These are phyloP conservation scores for Campaea margaritaria DNA, from an alignment of 2,888 invertebrate genomes.

Conservation along the genomic window DNA sequence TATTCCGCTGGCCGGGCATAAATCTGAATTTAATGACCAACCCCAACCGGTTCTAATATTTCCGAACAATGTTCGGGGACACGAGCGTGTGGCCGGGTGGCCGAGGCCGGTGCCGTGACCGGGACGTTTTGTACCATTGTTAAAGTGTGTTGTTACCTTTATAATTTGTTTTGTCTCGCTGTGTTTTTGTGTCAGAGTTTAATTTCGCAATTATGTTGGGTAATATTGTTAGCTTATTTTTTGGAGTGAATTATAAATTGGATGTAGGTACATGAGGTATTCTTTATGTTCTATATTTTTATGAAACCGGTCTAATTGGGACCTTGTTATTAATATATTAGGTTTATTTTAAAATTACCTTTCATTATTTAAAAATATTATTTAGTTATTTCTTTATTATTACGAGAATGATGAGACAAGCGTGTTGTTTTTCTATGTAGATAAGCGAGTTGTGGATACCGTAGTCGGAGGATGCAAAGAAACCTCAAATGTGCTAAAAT, in stretches of 20 bases:
- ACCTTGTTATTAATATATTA: conserved; percentile 5
- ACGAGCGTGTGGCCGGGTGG: conserved; percentile 25
- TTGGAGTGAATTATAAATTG: conserved; percentile 25
- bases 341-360: too few relatives aligned
- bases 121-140: conserved; percentile 42
- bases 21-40: conserved; percentile 84
- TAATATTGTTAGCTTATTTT: conserved; percentile 35
- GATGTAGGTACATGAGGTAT: conserved; percentile 4
- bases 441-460: too few relatives aligned
- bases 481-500: too few relatives aligned
- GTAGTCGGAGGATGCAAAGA: too few relatives aligned
- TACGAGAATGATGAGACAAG: too few relatives aligned
- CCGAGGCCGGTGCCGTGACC: conserved; percentile 25
- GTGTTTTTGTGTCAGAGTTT: conserved; percentile 30
- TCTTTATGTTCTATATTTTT: conserved; percentile 8
- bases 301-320: conserved; percentile 12
- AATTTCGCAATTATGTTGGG: conserved; percentile 31
- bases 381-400: too few relatives aligned
- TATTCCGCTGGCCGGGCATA: conserved; percentile 78
- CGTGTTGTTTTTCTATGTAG: too few relatives aligned
- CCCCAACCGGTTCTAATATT: conserved; percentile 71
- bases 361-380: too few relatives aligned
- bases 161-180: conserved; percentile 38
- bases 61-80: conserved; percentile 74
- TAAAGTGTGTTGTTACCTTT: conserved; percentile 49